These are phyloP conservation scores for Coptotermes formosanus DNA, from an alignment of 1,140 invertebrate species.

Conservation along the genomic window DNA sequence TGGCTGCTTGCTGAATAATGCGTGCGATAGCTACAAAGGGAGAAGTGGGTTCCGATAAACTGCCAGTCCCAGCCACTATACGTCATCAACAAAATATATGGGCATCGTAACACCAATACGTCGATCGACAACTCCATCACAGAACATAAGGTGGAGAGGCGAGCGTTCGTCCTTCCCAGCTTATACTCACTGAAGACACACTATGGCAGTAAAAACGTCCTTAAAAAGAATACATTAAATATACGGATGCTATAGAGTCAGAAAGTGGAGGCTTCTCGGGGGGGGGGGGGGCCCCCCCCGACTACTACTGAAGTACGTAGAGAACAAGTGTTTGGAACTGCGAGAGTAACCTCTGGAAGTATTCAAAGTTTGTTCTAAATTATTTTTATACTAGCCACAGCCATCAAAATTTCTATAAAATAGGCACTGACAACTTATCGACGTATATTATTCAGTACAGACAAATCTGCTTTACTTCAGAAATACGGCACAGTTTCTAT, in stretches of 20 bases:
- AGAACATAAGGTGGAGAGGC: background rate
- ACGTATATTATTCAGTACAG: too few species aligned
- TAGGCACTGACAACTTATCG: too few species aligned
- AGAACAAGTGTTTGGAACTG: too few species aligned
- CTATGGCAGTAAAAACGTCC: background rate
- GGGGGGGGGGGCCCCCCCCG: too few species aligned
- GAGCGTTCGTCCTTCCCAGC: background rate
- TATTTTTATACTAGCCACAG: too few species aligned
- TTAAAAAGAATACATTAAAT: background rate
- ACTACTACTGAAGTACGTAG: too few species aligned
- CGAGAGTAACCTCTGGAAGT: too few species aligned
- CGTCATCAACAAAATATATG: constrained; percentile 11
- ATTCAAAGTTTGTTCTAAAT: too few species aligned
- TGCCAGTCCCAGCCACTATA: background rate
- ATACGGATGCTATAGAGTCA: background rate
- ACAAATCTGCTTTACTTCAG: too few species aligned
- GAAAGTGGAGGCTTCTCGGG: too few species aligned
- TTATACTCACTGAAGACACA: background rate
- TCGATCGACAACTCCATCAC: background rate
- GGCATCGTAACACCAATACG: background rate
- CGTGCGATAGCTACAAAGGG: background rate
- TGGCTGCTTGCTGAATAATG: background rate
- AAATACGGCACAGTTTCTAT: too few species aligned
- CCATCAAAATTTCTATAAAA: too few species aligned
- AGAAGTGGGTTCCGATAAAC: background rate